These are phyloP conservation scores for Ormyrus labotus DNA, from an alignment of 2,888 invertebrate genomes.

Conservation along the genomic window DNA sequence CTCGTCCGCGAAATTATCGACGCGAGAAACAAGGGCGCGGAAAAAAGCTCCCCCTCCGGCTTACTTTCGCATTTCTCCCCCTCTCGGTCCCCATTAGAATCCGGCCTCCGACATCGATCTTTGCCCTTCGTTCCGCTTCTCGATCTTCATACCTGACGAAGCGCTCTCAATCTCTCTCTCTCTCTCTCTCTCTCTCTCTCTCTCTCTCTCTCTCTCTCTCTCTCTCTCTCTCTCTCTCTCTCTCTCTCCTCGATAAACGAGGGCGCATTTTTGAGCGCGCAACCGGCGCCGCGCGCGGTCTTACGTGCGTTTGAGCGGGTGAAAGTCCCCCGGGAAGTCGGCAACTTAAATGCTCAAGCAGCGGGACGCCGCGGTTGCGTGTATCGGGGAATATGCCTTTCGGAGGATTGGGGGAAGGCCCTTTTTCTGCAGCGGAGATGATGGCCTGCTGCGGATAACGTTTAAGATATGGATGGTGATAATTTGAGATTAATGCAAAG, in stretches of 20 bases:
- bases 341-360: conserved; percentile 31
- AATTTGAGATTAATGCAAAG: too few species aligned
- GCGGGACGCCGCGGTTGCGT: conserved; percentile 25
- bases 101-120: too few species aligned
- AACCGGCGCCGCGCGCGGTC: too few species aligned
- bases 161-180: not conserved
- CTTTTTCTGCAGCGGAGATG: not conserved
- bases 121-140: too few species aligned
- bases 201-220: not conserved
- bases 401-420: conserved; percentile 3
- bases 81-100: not conserved
- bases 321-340: conserved; percentile 8
- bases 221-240: not conserved
- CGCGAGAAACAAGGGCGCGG: conserved; percentile 6
- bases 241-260: conserved; percentile 14
- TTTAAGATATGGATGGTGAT: too few species aligned
- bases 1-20: conserved; percentile 2
- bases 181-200: not conserved
- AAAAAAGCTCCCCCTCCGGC: not conserved
- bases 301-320: not conserved
- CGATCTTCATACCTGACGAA: too few species aligned
- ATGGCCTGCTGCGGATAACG: too few species aligned
- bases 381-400: conserved; percentile 22
- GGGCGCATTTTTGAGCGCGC: not conserved
- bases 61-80: conserved; percentile 3